Percentiles rank a stretch among this genome's conserved stretches.
phyloP scores from a whole-genome alignment of 1,140 invertebrate species.

The Leptinotarsa defecta region DNA sequence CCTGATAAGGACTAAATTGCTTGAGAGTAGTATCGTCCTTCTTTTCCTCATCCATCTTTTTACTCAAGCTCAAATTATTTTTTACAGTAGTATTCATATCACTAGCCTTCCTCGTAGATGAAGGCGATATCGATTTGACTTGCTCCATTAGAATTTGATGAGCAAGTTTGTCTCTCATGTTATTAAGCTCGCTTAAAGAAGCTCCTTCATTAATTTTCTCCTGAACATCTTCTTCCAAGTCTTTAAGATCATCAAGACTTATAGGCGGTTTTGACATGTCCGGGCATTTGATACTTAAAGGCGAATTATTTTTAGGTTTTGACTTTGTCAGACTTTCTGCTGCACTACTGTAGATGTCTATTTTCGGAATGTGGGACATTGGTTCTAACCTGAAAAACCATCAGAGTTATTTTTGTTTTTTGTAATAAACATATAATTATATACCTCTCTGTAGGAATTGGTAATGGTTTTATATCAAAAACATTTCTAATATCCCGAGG shows the following conservation, averaged over 20 bases:
- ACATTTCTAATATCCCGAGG: conserved; percentile 37
- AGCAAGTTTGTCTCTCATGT: conserved; percentile 36
- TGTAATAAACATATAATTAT: background rate
- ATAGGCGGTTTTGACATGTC: conserved; percentile 48
- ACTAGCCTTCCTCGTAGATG: conserved; percentile 9
- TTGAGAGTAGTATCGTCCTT: background rate
- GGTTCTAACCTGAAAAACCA: conserved; percentile 2
- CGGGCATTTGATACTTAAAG: conserved; percentile 26
- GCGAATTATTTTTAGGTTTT: conserved; percentile 1
- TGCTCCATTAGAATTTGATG: conserved; percentile 37
- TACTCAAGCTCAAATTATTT: conserved; percentile 26
- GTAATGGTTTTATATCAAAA: conserved; percentile 45
- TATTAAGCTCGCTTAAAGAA: conserved; percentile 39
- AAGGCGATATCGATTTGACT: conserved; percentile 25
- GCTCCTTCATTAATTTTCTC: conserved; percentile 36
- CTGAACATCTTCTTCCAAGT: conserved; percentile 42
- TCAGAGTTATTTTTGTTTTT: background rate
- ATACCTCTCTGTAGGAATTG: conserved; percentile 56
- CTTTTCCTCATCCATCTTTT: background rate
- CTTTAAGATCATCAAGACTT: conserved; percentile 44
- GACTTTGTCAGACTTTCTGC: conserved; percentile 33
- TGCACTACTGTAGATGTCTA: conserved; percentile 46
- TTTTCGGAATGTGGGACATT: conserved; percentile 32
- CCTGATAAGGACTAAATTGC: background rate
- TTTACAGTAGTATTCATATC: conserved; percentile 35